A percentile compares a stretch with the other conserved stretches of the same genome.
These are phyloP conservation scores for Danio choprae DNA, from an alignment of 2,797 vertebrate genomes.

Conservation along the genomic window DNA sequence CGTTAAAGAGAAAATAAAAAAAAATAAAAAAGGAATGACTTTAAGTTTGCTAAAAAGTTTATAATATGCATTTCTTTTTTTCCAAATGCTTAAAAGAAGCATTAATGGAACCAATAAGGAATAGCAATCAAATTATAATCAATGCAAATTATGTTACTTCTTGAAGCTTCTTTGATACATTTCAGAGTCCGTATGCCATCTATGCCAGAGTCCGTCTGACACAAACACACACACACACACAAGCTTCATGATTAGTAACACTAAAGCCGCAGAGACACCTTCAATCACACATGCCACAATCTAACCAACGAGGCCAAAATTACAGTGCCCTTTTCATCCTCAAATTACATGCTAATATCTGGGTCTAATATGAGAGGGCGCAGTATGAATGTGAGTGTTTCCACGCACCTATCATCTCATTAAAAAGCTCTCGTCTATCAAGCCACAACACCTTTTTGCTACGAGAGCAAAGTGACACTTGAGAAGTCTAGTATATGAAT, in stretches of 20 bases:
- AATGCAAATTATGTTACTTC: no score
- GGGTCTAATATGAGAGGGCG: slow-evolving; percentile 13
- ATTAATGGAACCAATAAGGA: no score
- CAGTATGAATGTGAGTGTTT: slow-evolving; percentile 7
- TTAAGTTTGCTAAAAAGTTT: no score
- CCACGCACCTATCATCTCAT: slow-evolving; percentile 5
- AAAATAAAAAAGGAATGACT: no score
- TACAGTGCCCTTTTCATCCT: slow-evolving; percentile 45
- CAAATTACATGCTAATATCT: slow-evolving; percentile 32
- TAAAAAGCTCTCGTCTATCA: neutral
- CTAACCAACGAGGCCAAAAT: slow-evolving; percentile 48
- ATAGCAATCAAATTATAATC: no score
- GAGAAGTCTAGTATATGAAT: slow-evolving; percentile 14
- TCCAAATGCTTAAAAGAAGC: no score
- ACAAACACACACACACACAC: slow-evolving; percentile 25
- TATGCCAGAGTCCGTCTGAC: no score
- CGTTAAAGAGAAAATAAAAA: no score
- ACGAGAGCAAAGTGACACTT: slow-evolving; percentile 2
- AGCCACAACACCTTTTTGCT: neutral
- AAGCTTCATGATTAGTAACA: slow-evolving; percentile 15
- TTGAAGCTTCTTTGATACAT: neutral
- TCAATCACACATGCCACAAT: slow-evolving; percentile 43
- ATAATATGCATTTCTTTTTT: no score
- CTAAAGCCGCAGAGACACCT: slow-evolving; percentile 21
- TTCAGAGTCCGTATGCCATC: neutral